Evolutionary conservation across 92 coral and sea anemone genomes (phyloP).

Genomic region (Palythoa grandis): DNA sequence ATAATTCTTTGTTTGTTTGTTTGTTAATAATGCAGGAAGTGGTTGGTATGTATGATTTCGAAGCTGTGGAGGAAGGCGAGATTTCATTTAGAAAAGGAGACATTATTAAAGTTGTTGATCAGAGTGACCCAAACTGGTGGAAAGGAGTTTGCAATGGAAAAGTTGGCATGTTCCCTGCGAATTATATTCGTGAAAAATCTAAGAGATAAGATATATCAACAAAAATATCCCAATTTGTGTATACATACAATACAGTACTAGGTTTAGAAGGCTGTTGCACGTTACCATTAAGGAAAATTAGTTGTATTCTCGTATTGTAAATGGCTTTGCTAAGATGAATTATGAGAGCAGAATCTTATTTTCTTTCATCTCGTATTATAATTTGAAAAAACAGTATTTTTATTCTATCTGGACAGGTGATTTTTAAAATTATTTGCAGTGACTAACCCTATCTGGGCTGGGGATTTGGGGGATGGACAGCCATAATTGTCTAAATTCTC

Average conservation of each 20-base stretch:
- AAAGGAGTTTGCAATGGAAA: conserved; percentile 65
- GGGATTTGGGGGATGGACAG: too few species aligned
- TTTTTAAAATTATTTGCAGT: too few species aligned
- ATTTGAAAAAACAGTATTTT: too few species aligned
- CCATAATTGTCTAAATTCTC: too few species aligned
- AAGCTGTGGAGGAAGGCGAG: conserved; percentile 92
- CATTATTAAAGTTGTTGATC: conserved; percentile 77
- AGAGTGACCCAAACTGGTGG: conserved; percentile 91
- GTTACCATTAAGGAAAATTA: background rate
- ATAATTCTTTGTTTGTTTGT: background rate
- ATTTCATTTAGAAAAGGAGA: conserved; percentile 83
- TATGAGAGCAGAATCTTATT: too few species aligned
- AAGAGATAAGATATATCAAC: conserved; percentile 5
- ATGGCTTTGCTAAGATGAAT: too few species aligned
- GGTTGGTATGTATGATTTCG: conserved; percentile 63
- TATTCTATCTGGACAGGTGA: too few species aligned
- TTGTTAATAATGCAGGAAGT: conserved; percentile 28
- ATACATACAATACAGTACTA: background rate
- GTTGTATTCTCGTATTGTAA: too few species aligned
- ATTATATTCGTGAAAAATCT: conserved; percentile 63
- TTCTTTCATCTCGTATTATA: too few species aligned
- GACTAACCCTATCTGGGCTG: too few species aligned
- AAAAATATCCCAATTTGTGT: background rate
- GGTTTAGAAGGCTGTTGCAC: background rate
- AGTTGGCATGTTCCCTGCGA: conserved; percentile 88